Evolutionary conservation across 2,797 vertebrate species (phyloP), one percentile per base, ranked within the genome.

Genomic region (Molothrus aeneus): DNA sequence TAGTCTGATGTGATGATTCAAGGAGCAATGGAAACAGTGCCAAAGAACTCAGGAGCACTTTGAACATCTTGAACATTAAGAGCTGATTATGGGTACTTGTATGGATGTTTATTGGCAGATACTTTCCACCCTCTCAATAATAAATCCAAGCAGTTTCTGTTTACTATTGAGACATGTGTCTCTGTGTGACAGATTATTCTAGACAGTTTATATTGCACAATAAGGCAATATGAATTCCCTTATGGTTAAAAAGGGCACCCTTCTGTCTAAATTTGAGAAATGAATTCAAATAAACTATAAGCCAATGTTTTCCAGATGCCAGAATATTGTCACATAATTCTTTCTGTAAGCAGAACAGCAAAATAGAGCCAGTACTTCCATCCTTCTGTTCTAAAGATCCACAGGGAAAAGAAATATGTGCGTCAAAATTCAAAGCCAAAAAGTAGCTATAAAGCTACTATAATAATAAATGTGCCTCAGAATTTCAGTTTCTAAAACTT

Each of bases 231-330:
- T 34, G 53, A 94, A 96, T 88, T 95, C 94, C 78, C 90, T 87
- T 90, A 91, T 54, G 85, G 82, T 34, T 90, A 88, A 77, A 96
- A 95, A 95, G 92, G 90, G 88, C 68, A 96, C 38, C 64, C 83
- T 91, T 92, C 80, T 93, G 91, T 93, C 93, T 93, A 81, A 84
- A 92, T 80, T 92, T 96, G 90, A 93, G 95, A 95, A 95, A 96
- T 93, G 78, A 45, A 88, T 93, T 92, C 80, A 96, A 93, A 96
- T 92, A 94, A 95, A 94, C 78, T 88, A 64, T 73, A 95, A 86
- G 64, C 45, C 86, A 96, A 87, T 94, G 74, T 90, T 90, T 96
- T 94, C 96, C 95, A 97, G 91, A 96, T 94, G 92, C 64, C 74
- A 93, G 86, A 87, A 86, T 90, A 94, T 56, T 89, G 80, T 92